Conservation (phyloP, 2,888 invertebrate species). For the Biston betularia region DNA sequence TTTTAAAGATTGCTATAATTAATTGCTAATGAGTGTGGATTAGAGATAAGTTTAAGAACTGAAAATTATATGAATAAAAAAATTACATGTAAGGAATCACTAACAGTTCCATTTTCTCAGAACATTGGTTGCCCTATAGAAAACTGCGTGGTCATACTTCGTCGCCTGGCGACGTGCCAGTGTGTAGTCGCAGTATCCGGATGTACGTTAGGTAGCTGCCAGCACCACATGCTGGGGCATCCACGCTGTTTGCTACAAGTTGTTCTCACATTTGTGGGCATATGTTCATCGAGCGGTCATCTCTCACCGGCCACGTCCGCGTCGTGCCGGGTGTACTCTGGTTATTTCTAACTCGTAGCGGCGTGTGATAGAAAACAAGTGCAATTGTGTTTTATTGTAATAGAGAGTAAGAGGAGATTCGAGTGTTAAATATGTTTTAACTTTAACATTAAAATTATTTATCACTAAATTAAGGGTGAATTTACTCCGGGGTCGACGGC, state of each 20-base stretch:
- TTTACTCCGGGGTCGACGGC: slow-evolving; percentile 15
- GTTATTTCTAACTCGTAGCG: slow-evolving; percentile 24
- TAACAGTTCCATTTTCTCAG: slow-evolving; percentile 12
- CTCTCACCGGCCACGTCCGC: background rate
- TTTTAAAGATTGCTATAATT: slow-evolving; percentile 4
- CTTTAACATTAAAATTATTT: slow-evolving; percentile 43
- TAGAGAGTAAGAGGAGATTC: slow-evolving; percentile 22
- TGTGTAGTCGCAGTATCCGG: slow-evolving; percentile 6
- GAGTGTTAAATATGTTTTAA: slow-evolving; percentile 33
- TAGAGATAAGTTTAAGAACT: slow-evolving; percentile 44
- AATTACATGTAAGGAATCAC: slow-evolving; percentile 37
- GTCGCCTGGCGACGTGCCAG: slow-evolving; percentile 10
- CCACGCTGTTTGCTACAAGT: too few species aligned
- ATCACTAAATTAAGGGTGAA: slow-evolving; percentile 45
- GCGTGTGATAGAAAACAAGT: slow-evolving; percentile 43
- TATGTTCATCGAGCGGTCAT: background rate
- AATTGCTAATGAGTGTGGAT: slow-evolving; percentile 36
- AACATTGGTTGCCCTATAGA: slow-evolving; percentile 8
- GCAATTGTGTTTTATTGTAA: slow-evolving; percentile 43
- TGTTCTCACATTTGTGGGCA: too few species aligned
- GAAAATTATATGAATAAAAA: slow-evolving; percentile 42
- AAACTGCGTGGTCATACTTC: background rate
- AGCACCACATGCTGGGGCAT: too few species aligned
- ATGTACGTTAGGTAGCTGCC: background rate
- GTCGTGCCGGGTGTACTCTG: slow-evolving; percentile 11